Base-by-base conservation (phyloP, 2,113 vertebrate genomes). In the Colius striatus region DNA sequence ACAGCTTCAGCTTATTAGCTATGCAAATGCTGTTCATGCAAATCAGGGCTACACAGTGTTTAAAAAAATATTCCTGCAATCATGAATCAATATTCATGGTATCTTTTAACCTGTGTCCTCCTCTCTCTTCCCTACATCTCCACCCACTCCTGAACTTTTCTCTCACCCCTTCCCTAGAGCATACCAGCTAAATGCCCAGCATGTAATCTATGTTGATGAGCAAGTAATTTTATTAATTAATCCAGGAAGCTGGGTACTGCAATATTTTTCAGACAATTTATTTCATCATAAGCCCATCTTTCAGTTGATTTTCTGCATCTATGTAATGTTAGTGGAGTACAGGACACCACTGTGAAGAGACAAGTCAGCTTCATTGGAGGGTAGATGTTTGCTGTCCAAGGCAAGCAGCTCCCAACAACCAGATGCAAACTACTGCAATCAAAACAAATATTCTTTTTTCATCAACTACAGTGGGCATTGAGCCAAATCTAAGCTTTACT, bases 141-240 rank as follows among this genome's bases (percentile, higher is more conserved):
- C 62, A 82, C 53, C 54, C 45, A 32, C 34, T 76, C 60, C 57
- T 60, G 75, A 92, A 86, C 67, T 61, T 53, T 25, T 16, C 3
- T 74, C 23, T 54, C 17, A 58, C 77, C 63, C 61, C 1, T 63
- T 95, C 73, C 77, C 57, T 67, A 67, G 71, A 38, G 32, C 11
- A 22, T 16, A 81, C 32, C 87, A 87, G 66, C 61, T 80, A 92
- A 88, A 84, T 26, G 51, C 13, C 70, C 36, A 89, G 91, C 91
- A 87, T 55, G 90, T 84, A 95, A 96, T 95, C 93, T 55, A 11
- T 81, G 91, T 57, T 80, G 91, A 96, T 78, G 60, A 93, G 92
- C 88, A 95, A 96, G 82, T 84, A 84, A 94, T 97, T 93, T 87
- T 72, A 93, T 96, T 96, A 94, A 92, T 94, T 95, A 87, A 93